phyloP scores from a whole-genome alignment of 2,113 vertebrate species.

The Cyanistes caeruleus region DNA sequence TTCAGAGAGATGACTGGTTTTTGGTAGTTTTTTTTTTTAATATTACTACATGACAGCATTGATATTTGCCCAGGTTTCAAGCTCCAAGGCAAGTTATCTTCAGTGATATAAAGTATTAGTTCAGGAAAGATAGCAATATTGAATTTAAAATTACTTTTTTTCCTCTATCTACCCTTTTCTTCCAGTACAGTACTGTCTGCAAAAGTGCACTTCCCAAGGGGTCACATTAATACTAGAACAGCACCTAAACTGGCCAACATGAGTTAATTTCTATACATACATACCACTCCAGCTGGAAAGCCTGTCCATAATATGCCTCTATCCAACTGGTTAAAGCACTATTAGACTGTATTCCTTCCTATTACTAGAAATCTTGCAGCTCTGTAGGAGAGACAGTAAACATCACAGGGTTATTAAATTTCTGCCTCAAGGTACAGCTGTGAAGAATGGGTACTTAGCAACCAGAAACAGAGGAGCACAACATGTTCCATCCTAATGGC shows the following conservation, averaged over 20 bases:
- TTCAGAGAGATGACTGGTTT: neutral
- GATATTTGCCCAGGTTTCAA: neutral
- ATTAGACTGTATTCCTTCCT: neutral
- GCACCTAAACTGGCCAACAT: neutral
- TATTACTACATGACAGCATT: neutral
- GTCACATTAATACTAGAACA: neutral
- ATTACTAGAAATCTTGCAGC: neutral
- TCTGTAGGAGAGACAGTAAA: neutral
- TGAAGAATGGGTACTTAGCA: constrained; percentile 67
- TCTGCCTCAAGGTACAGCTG: constrained; percentile 16
- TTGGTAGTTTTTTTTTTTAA: too few relatives aligned
- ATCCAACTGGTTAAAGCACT: neutral
- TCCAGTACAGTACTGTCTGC: neutral
- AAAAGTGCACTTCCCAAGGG: neutral
- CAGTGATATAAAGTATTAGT: neutral
- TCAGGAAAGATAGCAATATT: neutral
- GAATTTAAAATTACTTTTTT: neutral
- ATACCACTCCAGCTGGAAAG: neutral
- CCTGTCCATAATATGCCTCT: neutral
- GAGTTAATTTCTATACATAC: neutral
- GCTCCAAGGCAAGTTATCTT: neutral
- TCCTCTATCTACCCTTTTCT: neutral
- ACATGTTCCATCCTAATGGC: constrained; percentile 20
- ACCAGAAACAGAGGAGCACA: constrained; percentile 64
- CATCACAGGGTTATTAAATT: constrained; percentile 22